Conservation (phyloP, 1,140 invertebrate species). For the Trachymyrmex cornetzi region DNA sequence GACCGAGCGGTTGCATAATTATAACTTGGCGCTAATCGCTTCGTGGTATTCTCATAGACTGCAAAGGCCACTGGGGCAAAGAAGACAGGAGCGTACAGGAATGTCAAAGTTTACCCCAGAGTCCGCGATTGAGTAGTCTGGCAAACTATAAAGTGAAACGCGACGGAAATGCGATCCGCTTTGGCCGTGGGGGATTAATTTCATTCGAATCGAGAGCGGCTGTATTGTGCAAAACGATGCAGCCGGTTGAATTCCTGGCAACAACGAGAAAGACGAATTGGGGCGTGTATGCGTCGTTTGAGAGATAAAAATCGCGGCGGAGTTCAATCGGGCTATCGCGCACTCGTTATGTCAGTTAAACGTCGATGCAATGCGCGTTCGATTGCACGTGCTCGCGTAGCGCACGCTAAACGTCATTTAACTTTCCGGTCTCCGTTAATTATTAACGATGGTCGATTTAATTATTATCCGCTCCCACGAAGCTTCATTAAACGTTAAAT, state of each 20-base stretch:
- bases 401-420: conserved; percentile 57
- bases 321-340: conserved; percentile 55
- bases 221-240: conserved; percentile 31
- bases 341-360: conserved; percentile 60
- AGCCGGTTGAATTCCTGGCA: not conserved
- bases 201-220: conserved; percentile 1
- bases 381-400: conserved; percentile 33
- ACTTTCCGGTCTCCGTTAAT: conserved; percentile 54
- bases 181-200: conserved; percentile 21
- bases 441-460: conserved; percentile 53
- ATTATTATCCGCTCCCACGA: conserved; percentile 59
- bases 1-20: conserved; percentile 17
- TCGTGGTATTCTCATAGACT: conserved; percentile 29
- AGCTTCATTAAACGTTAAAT: conserved; percentile 63
- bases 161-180: conserved; percentile 36
- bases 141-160: not conserved
- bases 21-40: conserved; percentile 32
- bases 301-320: conserved; percentile 44
- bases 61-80: conserved; percentile 74
- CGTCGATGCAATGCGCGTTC: conserved; percentile 51
- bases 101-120: conserved; percentile 51
- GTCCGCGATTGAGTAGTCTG: conserved; percentile 10
- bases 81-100: conserved; percentile 47
- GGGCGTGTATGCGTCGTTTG: conserved; percentile 33
- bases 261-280: conserved; percentile 56